Base-by-base conservation (phyloP, 2,113 vertebrate genomes). In the Alectura lathami region DNA sequence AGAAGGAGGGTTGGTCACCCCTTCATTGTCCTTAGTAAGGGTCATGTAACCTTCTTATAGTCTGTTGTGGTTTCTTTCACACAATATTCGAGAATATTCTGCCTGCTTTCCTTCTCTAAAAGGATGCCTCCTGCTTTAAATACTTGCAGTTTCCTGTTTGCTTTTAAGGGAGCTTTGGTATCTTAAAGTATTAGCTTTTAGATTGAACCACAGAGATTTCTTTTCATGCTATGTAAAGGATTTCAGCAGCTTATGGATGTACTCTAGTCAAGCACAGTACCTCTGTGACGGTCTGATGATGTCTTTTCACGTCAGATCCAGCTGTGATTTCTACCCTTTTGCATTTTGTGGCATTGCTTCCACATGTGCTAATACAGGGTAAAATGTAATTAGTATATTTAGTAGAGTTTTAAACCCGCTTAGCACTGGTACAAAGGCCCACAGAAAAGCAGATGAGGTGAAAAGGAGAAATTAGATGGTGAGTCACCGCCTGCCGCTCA, bases 81-180 rank as follows among this genome's bases (percentile, higher is more conserved):
- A 32, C 10, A 59, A 0, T 51, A 32, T 66, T 57, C 89, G 30
- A 79, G 79, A 68, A 60, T 79, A 36, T 56, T 91, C 43, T 36
- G 4, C 23, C 40, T 75, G 38, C 20, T 83, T 94, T 43, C 30
- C 14, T 64, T 56, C 59, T 48, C 16, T 70, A 51, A 59, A 81
- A 67, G 56, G 29, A 18, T 4, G 7, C 69, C 88, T 64, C 36
- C 17, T 68, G 38, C 36, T 75, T 78, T 30, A 11, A 82, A 59
- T 56, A 34, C 1, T 48, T 75, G 11, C 20, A 13, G n/a, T 82
- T 86, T 78, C 68, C n/a, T 60, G 14, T 86, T 92, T 82, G 76
- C 24, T 91, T 91, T 84, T 27, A n/a, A 30, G 17, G 26, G 29
- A 74, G 14, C 74, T 83, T 86, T 86, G 40, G 17, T 90, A 54